These are phyloP conservation scores for Hypomecis punctinalis DNA, from an alignment of 2,888 invertebrate genomes.

Conservation along the genomic window DNA sequence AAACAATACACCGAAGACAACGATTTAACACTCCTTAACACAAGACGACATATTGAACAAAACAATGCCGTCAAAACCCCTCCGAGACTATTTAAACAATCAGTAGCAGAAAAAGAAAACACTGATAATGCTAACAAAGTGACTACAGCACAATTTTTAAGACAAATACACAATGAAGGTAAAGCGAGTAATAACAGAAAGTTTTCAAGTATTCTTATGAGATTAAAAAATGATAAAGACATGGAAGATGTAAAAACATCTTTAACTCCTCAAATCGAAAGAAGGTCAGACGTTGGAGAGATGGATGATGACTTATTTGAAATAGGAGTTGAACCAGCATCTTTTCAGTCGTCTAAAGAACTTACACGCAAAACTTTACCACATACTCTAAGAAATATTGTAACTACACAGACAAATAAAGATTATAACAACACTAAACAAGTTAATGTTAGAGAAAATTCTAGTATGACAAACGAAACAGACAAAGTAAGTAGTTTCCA, in stretches of 20 bases:
- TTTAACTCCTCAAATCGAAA: slow-evolving; percentile 45
- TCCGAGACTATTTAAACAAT: slow-evolving; percentile 51
- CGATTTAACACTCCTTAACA: neutral
- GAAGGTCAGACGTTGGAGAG: slow-evolving; percentile 70
- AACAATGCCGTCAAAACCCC: neutral
- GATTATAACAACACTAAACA: slow-evolving; percentile 48
- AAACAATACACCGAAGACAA: slow-evolving; percentile 56
- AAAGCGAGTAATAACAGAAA: neutral
- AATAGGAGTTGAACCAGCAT: slow-evolving; percentile 54
- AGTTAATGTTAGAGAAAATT: slow-evolving; percentile 38
- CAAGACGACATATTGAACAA: neutral
- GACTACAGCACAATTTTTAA: slow-evolving; percentile 1
- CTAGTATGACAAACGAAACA: slow-evolving; percentile 42
- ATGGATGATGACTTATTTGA: slow-evolving; percentile 67
- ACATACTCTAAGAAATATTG: slow-evolving; percentile 52
- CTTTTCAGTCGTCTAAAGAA: slow-evolving; percentile 42
- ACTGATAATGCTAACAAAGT: slow-evolving; percentile 48
- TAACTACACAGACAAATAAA: slow-evolving; percentile 47
- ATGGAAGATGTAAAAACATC: neutral
- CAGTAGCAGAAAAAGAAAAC: slow-evolving; percentile 62
- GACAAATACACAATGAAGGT: neutral
- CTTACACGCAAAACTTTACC: slow-evolving; percentile 59
- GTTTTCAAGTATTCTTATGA: neutral
- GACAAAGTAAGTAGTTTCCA: slow-evolving; percentile 56
- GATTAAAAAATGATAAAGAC: neutral